Evolutionary conservation across 2,113 vertebrate genomes (phyloP), one percentile per base, ranked within the genome.

Genomic region (Paedocypris sp.): DNA sequence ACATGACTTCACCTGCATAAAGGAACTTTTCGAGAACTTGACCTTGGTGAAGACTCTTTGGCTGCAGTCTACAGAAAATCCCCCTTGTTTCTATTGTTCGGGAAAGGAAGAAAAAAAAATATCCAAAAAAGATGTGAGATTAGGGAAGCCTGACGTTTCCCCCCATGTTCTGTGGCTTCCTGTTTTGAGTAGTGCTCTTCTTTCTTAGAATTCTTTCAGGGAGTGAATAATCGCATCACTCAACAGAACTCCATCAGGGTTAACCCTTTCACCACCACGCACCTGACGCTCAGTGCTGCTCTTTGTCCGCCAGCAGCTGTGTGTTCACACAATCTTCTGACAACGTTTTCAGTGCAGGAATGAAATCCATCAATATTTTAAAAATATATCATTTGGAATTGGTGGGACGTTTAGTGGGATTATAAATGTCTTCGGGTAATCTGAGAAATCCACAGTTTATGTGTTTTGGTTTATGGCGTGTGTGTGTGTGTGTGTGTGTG

Each of bases 181-280:
- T 62, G 60, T 62, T 62, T 62, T 62, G 36, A 51, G 52, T 43
- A 28, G 29, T 46, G 57, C n/a, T n/a, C n/a, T n/a, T n/a, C n/a
- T n/a, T n/a, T n/a, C n/a, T n/a, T n/a, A n/a, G 36, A 51, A 62
- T 62, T 62, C 48, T 62, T 62, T 62, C 11, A 62, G 60, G 60
- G 28, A 41, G 23, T 15, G 47, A 48, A 51, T 51, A 43, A 23
- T 52, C 36, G 61, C 26, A 28, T 63, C 61, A 63, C 61, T 63
- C 61, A 63, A 63, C 61, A 63, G 36, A 54, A 63, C 20, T 53
- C 61, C 13, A 63, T 63, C 61, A 46, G 39, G 39, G 61, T 63
- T 63, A 54, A 63, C 61, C 50, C 29, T 46, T 45, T 53, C 29
- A 35, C 19, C 19, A 10, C 38, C 18, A 18, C 11, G 9, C 20